Conservation (phyloP, 1,140 invertebrate genomes). For the Drosophila lowei region DNA sequence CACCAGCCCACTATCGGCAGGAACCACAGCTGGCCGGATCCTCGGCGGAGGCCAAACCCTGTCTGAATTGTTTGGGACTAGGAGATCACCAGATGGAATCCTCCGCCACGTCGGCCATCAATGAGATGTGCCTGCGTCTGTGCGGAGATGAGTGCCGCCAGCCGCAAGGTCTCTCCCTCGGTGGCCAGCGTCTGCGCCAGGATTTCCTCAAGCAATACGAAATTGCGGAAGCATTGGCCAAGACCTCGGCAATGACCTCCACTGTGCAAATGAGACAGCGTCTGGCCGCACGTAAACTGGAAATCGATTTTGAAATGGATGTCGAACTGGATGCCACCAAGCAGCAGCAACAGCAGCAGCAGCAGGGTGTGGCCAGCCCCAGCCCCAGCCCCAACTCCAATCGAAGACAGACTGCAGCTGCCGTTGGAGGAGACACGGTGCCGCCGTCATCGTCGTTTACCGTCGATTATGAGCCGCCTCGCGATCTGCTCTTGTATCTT, state of each 20-base stretch:
- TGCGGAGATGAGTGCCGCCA: slow-evolving; percentile 68
- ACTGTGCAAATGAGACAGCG: slow-evolving; percentile 84
- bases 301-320: slow-evolving; percentile 83
- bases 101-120: slow-evolving; percentile 42
- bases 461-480: slow-evolving; percentile 85
- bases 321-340: slow-evolving; percentile 38
- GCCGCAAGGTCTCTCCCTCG: slow-evolving; percentile 56
- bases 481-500: slow-evolving; percentile 86
- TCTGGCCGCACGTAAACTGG: slow-evolving; percentile 84
- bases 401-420: slow-evolving; percentile 28
- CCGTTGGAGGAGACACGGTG: slow-evolving; percentile 55
- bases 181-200: slow-evolving; percentile 59
- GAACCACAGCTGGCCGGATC: slow-evolving; percentile 43
- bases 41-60: slow-evolving; percentile 34
- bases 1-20: slow-evolving; percentile 11
- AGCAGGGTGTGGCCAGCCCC: slow-evolving; percentile 39
- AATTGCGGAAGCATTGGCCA: slow-evolving; percentile 85
- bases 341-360: slow-evolving; percentile 1
- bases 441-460: slow-evolving; percentile 35
- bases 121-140: slow-evolving; percentile 73
- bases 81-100: slow-evolving; percentile 26
- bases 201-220: slow-evolving; percentile 84
- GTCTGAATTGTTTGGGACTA: slow-evolving; percentile 56
- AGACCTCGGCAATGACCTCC: slow-evolving; percentile 85
- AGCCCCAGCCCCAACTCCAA: slow-evolving; percentile 42